Evolutionary conservation across 1,140 invertebrate species (phyloP).

Genomic region (Luehdorfia chinensis): DNA sequence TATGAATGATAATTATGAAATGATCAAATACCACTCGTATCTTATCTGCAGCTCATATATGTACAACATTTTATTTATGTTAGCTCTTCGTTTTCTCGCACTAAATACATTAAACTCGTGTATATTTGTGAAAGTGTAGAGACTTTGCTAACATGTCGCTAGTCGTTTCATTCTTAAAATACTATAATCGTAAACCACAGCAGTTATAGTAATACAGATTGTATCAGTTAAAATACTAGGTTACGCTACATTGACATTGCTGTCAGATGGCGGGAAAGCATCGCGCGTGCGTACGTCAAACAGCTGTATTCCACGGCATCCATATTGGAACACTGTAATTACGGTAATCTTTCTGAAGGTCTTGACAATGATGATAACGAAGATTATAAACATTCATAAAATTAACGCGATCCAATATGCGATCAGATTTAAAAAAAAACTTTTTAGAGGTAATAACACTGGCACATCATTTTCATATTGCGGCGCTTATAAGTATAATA

Average conservation of each 20-base stretch:
- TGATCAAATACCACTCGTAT: too few relatives aligned
- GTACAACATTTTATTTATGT: too few relatives aligned
- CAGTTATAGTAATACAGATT: conserved; percentile 10
- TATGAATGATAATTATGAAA: too few relatives aligned
- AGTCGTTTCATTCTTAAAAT: conserved; percentile 16
- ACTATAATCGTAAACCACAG: background rate
- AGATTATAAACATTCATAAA: background rate
- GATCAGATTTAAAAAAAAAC: background rate
- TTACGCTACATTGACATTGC: conserved; percentile 6
- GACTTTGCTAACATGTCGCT: too few relatives aligned
- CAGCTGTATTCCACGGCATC: conserved; percentile 48
- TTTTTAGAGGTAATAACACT: background rate
- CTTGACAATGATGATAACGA: too few relatives aligned
- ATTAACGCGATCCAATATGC: background rate
- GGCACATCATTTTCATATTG: background rate
- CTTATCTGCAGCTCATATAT: too few relatives aligned
- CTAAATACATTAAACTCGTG: too few relatives aligned
- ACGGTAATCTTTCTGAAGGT: conserved; percentile 7
- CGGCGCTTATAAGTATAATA: background rate
- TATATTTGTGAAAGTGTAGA: too few relatives aligned
- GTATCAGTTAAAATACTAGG: conserved; percentile 9
- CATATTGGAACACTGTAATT: conserved; percentile 42
- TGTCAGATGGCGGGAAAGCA: conserved; percentile 54
- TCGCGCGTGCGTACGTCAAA: conserved; percentile 53
- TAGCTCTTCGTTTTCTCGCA: too few relatives aligned